Evolutionary conservation across 2,797 vertebrate genomes (phyloP), one percentile per base, ranked within the genome.

Genomic region (Gallirallus australis): DNA sequence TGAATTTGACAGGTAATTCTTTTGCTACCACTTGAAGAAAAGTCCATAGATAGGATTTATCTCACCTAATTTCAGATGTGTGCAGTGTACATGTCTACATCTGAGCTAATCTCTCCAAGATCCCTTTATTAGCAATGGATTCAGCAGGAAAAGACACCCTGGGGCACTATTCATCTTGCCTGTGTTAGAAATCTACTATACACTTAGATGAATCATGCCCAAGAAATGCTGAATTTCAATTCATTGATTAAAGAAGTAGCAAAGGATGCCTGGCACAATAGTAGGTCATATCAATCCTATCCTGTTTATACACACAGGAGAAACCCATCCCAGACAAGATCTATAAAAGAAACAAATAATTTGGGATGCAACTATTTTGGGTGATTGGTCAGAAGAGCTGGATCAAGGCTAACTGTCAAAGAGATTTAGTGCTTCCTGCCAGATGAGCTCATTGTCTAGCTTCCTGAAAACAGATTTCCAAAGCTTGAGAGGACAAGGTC

Each of bases 1-100:
- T 68, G 57, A 87, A 86, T 91, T 72, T 85, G 48, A 70, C 30
- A 73, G 35, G 52, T n/a, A 90, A 30, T 71, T 75, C 37, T 89
- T 94, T 70, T 37, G 2, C 59, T 86, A 25, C 24, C 37, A 77
- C 53, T 87, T 89, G 50, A 89, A 86, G 71, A 71, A 61, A 89
- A 75, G 48, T 60, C 76, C 48, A 54, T 39, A 78, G 79, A 68
- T 40, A 89, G 45, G 69, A 93, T 83, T 93, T 95, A 83, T 80
- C 60, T 77, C 61, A 78, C 23, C 45, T 90, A 25, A 89, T 95
- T 87, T 95, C 61, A 75, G 48, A 78, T 35, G 9, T 71, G 28
- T 90, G 68, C 19, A 65, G 28, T 69, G 61, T 64, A 59, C 60
- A 20, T 50, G 39, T 64, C 85, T 86, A 81, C 45, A 81, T 75